Conservation (phyloP, 2,888 invertebrate genomes). For the Pseudanteris insignis region DNA sequence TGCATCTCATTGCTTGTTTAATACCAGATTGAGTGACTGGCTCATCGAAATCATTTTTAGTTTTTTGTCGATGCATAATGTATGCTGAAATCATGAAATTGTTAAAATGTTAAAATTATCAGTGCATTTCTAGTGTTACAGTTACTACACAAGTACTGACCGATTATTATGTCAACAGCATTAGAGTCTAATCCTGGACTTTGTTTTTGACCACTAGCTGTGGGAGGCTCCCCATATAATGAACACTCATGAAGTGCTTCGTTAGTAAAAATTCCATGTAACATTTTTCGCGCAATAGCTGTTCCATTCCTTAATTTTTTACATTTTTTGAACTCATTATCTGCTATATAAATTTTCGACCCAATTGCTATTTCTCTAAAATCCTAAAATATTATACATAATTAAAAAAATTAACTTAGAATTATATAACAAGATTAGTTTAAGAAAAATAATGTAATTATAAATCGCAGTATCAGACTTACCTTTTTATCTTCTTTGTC, state of each 20-base stretch:
- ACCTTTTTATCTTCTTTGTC: no score
- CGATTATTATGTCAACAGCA: constrained; percentile 10
- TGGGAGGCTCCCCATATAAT: constrained; percentile 15
- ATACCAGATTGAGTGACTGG: background rate
- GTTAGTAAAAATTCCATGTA: constrained; percentile 3
- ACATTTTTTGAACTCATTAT: no score
- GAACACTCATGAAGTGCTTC: constrained; percentile 6
- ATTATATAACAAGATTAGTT: no score
- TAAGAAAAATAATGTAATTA: no score
- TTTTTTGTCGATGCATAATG: background rate
- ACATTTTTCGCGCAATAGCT: constrained; percentile 4
- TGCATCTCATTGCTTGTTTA: constrained; percentile 1
- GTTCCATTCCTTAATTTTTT: constrained; percentile 4
- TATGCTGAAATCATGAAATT: constrained; percentile 2
- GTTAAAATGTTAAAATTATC: background rate
- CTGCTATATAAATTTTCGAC: no score
- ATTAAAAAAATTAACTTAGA: no score
- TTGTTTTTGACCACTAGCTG: constrained; percentile 6
- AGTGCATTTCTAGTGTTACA: background rate
- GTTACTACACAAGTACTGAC: no score
- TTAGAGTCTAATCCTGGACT: background rate
- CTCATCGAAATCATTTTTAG: background rate
- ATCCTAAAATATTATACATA: no score
- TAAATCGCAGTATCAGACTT: no score
- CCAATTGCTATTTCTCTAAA: no score